Evolutionary conservation across 2,113 vertebrate species (phyloP).

Genomic region (Sinocyclocheilus anophthalmus): DNA sequence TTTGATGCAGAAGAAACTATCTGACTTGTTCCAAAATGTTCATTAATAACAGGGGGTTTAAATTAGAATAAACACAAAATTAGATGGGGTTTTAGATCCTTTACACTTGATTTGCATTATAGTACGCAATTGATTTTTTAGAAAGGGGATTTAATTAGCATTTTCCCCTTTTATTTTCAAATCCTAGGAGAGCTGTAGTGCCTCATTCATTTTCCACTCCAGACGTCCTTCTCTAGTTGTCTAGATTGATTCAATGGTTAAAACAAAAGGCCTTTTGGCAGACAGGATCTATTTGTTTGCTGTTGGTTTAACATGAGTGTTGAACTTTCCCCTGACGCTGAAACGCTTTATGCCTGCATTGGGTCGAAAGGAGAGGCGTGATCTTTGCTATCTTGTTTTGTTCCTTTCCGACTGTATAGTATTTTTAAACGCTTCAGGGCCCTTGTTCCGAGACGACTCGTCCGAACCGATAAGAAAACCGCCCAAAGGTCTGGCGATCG

Average conservation of each 20-base stretch:
- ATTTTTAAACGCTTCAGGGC: slow-evolving; percentile 20
- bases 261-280: slow-evolving; percentile 55
- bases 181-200: slow-evolving; percentile 38
- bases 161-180: slow-evolving; percentile 55
- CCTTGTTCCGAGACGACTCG: slow-evolving; percentile 14
- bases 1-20: slow-evolving; percentile 38
- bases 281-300: slow-evolving; percentile 44
- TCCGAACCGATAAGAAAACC: slow-evolving; percentile 5
- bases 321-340: slow-evolving; percentile 12
- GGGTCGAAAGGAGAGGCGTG: slow-evolving; percentile 46
- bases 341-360: slow-evolving; percentile 45
- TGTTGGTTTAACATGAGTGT: slow-evolving; percentile 30
- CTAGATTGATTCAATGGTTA: slow-evolving; percentile 69
- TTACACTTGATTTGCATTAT: slow-evolving; percentile 70
- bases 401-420: slow-evolving; percentile 19
- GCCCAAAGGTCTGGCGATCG: neutral
- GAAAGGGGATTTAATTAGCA: slow-evolving; percentile 68
- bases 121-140: slow-evolving; percentile 69
- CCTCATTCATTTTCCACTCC: slow-evolving; percentile 61
- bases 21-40: slow-evolving; percentile 40
- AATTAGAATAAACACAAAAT: slow-evolving; percentile 61
- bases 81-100: slow-evolving; percentile 37
- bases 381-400: slow-evolving; percentile 18
- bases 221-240: slow-evolving; percentile 62
- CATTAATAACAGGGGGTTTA: slow-evolving; percentile 62